Conservation (phyloP, 2,797 vertebrate species). For the Artibeus jamaicensis region DNA sequence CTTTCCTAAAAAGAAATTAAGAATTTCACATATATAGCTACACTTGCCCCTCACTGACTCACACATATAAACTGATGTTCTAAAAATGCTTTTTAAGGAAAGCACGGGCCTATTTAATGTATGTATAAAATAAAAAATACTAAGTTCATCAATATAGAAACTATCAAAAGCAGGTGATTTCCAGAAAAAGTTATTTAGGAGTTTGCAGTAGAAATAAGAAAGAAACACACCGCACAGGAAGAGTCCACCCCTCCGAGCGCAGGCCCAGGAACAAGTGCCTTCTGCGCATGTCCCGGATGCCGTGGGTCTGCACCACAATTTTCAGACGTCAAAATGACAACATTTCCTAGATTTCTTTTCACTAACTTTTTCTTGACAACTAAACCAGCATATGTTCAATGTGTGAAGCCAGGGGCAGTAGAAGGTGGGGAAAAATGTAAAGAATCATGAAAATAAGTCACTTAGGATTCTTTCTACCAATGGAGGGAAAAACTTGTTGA, state of each 20-base stretch:
- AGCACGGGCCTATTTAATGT: background rate
- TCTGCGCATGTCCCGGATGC: background rate
- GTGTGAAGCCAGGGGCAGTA: background rate
- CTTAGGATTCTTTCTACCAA: background rate
- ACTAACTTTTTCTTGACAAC: background rate
- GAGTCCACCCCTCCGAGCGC: background rate
- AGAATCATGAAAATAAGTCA: background rate
- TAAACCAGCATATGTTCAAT: background rate
- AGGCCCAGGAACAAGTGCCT: background rate
- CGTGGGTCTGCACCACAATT: background rate
- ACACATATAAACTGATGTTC: background rate
- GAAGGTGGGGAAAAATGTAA: background rate
- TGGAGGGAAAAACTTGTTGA: background rate
- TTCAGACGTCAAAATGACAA: background rate
- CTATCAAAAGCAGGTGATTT: conserved; percentile 6
- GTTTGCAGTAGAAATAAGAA: background rate
- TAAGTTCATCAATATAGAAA: conserved; percentile 1
- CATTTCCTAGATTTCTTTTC: background rate
- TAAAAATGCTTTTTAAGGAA: background rate
- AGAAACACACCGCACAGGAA: background rate
- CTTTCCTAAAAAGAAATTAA: conserved; percentile 27
- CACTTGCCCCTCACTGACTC: background rate
- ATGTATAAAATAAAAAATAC: background rate
- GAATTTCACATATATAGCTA: background rate
- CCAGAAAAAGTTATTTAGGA: background rate